Base-by-base conservation (phyloP, 2,888 invertebrate species). In the Antitype chi region DNA sequence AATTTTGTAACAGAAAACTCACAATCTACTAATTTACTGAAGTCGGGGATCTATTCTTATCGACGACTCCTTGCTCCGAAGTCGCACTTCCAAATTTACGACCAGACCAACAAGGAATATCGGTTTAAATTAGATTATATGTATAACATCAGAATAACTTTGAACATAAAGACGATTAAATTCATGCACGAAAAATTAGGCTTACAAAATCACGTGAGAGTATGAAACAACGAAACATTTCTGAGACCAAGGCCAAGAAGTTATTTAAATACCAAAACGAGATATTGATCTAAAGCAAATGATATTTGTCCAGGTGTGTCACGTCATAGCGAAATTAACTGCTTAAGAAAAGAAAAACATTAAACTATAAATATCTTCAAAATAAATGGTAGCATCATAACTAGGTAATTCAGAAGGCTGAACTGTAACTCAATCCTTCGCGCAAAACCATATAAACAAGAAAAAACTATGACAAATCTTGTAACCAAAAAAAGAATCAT, bases 241-340 rank as follows among this genome's bases (percentile, higher is more conserved):
- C 25, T 71, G 53, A 8, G 25, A n/a, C 6, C 60, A 85, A 82
- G 69, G 68, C 15, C 53, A 47, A n/a, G 11, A 57, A 60, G 9
- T 81, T 66, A 69, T 60, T 32, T 75, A 17, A 53, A 74, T 43
- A 71, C 15, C 43, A 38, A 57, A 64, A 72, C 57, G 20, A 25
- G 17, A 59, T 67, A 73, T 55, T 63, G 43, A 67, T 71, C 15
- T 47, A 59, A 71, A 55, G 20, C 57, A 74, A 57, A n/a, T 32
- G n/a, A 43, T 81, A 72, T 82, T 67, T 70, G 53, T 32, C 43
- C 69, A 76, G 71, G 53, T 66, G 57, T 38, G n/a, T 5, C n/a
- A 8, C 53, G 25, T 23, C 15, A 64, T 13, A 28, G 9, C 32
- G 23, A 38, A 38, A 49, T 55, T 23, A 43, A 47, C 13, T 49